Evolutionary conservation across 2,888 invertebrate genomes (phyloP), one percentile per base, ranked within the genome.

Genomic region (Morpho deidamia): DNA sequence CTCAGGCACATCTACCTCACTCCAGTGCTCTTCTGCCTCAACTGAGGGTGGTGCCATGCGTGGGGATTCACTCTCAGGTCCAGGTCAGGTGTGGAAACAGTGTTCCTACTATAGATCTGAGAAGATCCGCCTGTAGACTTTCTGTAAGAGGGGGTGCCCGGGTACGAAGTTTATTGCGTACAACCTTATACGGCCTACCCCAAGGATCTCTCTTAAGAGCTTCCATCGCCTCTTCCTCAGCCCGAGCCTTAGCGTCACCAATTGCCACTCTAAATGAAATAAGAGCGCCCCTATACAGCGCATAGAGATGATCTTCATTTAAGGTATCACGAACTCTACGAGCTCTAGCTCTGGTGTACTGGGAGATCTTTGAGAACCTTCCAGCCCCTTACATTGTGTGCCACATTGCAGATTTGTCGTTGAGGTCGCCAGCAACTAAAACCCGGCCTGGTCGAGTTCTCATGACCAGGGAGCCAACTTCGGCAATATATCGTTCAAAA

Each of bases 161-260:
- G 1, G 50, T 14, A 1, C 49, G 50, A 1, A 61, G 52, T 43
- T 62, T 60, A 8, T 44, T n/a, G 39, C 56, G 53, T 11, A 60
- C 54, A 11, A 37, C n/a, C n/a, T 44, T 53, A 33, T 60, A 60
- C 2, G 58, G 60, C 23, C 55, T 52, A 7, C 60, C 62, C 56
- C 58, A 58, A 8, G 62, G 56, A 38, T 60, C 58, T 7, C 38
- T 54, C 41, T 5, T 58, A 12, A 32, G 44, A n/a, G 11, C 14
- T 45, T 8, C 56, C 48, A 7, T 52, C n/a, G 43, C 41, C 39
- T 9, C 14, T 11, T 1, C 35, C 9, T 7, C 35, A 8, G 35
- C 8, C 35, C 7, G 7, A 35, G 7, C 35, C 8, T 35, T 35
- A 8, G 35, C 35, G 7, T 7, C 35, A 8, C 8, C 8, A 8